Evolutionary conservation across 2,113 vertebrate genomes (phyloP), one percentile per base, ranked within the genome.

Genomic region (Rhineura floridana): DNA sequence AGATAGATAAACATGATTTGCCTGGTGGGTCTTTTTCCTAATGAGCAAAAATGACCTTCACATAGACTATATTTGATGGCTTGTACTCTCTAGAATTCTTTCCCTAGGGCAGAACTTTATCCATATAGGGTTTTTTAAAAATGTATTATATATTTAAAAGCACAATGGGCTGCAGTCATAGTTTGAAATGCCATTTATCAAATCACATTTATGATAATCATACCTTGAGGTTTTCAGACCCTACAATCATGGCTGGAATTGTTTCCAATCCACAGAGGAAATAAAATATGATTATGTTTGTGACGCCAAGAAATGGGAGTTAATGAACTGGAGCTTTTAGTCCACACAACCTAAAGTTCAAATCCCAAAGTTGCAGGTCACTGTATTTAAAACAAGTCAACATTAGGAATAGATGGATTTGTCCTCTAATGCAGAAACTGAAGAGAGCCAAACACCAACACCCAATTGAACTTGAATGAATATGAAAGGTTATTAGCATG

Each of bases 261-360:
- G 85, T 80, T 93, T 93, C n/a, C 5, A 91, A 39, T 77, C 30
- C 73, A 89, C 63, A 90, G 92, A 48, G 85, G 65, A 90, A 83
- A 91, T 91, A 36, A 93, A 81, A 93, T 89, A 10, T 76, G 88
- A 6, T 95, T 92, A 95, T 92, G 75, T 90, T 89, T 92, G 36
- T 89, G 87, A 39, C 81, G 78, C 88, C 77, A 85, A 90, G 84
- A 93, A 94, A 94, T 92, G 85, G 1, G 46, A 15, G 11, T 63
- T 90, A 19, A 76, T 95, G 90, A 90, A 92, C 72, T 81, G 91
- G 25, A 88, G 15, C 70, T 94, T 94, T 91, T 75, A 90, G 91
- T 87, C 78, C 39, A 59, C 86, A 91, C 0, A 1, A 36, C 39
- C 79, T 81, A 69, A 80, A 81, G 59, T 23, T 21, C n/a, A 36